Evolutionary conservation across 2,113 vertebrate species (phyloP).

Genomic region (Lampris megalopsis): DNA sequence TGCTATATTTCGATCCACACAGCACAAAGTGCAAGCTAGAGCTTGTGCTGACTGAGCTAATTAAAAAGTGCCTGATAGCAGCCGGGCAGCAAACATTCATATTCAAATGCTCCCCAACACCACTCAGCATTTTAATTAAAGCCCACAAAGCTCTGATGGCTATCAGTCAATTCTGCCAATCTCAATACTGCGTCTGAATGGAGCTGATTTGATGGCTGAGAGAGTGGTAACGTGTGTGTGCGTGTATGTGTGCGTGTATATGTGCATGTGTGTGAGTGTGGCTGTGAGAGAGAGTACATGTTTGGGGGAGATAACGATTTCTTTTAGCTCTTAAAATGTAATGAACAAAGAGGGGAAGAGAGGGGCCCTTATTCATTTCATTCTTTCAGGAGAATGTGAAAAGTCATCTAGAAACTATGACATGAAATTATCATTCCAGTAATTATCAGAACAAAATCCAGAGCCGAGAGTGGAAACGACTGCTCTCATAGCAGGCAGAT

Average conservation of each 20-base stretch:
- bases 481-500: conserved; percentile 3
- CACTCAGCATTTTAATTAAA: conserved; percentile 80
- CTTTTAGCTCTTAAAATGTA: conserved; percentile 14
- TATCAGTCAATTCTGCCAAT: conserved; percentile 79
- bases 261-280: conserved; percentile 14
- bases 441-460: neutral
- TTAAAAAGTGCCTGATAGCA: conserved; percentile 79
- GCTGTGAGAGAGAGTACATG: conserved; percentile 51
- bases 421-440: too few relatives aligned
- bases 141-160: conserved; percentile 79
- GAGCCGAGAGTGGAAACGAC: neutral
- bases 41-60: conserved; percentile 71
- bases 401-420: neutral
- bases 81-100: conserved; percentile 76
- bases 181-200: conserved; percentile 59
- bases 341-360: neutral
- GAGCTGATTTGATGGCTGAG: conserved; percentile 53
- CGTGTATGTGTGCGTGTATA: neutral
- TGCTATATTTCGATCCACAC: conserved; percentile 46
- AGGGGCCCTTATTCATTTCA: conserved; percentile 16
- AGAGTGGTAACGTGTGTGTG: conserved; percentile 24
- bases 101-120: conserved; percentile 70
- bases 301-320: conserved; percentile 72
- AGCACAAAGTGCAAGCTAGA: conserved; percentile 36
- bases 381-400: conserved; percentile 20